Base-by-base conservation (phyloP, 2,888 invertebrate genomes). In the Mystacides longicornis region DNA sequence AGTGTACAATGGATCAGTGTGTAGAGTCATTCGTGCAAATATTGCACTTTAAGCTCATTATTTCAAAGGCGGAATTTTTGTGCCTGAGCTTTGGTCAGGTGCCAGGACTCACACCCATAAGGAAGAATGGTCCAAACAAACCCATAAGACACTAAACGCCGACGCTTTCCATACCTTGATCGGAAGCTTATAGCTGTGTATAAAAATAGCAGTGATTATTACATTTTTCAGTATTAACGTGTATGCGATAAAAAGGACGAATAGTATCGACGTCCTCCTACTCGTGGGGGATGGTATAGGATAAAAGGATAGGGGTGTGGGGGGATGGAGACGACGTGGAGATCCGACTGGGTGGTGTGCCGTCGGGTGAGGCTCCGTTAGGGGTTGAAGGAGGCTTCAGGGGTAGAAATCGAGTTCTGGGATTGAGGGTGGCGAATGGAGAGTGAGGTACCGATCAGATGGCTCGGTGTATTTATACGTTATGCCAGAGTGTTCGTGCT, bases 171-270 rank as follows among this genome's bases (percentile, higher is more conserved):
- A n/a, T n/a, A n/a, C n/a, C n/a, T n/a, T n/a, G n/a, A n/a, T n/a
- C n/a, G n/a, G n/a, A n/a, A 11, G 5, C 5, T 27, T 7, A 27
- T 27, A 27, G 11, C 11, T 7, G 5, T 27, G 27, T 7, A 27
- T 7, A 37, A 37, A 37, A 37, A 3, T 37, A 3, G 16, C 37
- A 37, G 37, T 37, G 37, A 37, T 16, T 14, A 16, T 7, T 37
- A 37, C 14, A 37, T 37, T 37, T 37, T 37, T 37, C 37, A 37
- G 14, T 7, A 14, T 7, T 7, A 37, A 43, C 37, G 23, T 33
- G 57, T 56, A 52, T 48, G 31, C 49, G 56, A 56, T 56, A 56
- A 55, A 55, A 56, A 56, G 56, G 56, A 56, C 56, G 56, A 55
- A 55, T 51, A 45, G 51, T 56, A 56, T 56, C 56, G 56, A 56